Percentiles rank a stretch among this genome's conserved stretches.
These are phyloP conservation scores for Mythimna albipuncta DNA, from an alignment of 2,888 invertebrate genomes.

Conservation along the genomic window DNA sequence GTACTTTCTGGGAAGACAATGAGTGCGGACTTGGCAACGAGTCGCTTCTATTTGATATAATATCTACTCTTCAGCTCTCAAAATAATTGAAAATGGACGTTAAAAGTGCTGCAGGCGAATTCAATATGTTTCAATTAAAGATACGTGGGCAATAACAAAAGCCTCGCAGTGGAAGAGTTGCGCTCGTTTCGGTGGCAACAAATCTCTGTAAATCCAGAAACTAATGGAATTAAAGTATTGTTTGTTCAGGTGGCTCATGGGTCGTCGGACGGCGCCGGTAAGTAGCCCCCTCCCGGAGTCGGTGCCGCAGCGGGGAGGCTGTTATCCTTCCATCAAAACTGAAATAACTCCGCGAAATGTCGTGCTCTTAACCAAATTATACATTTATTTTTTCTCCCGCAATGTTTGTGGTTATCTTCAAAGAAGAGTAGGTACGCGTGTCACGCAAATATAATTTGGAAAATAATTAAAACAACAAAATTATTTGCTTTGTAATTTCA, in stretches of 20 bases:
- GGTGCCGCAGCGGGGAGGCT: slow-evolving; percentile 17
- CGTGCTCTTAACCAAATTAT: slow-evolving; percentile 51
- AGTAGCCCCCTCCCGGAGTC: slow-evolving; percentile 54
- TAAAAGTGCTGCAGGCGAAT: slow-evolving; percentile 18
- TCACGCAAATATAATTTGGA: slow-evolving; percentile 39
- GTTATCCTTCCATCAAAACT: slow-evolving; percentile 69
- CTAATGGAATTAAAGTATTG: slow-evolving; percentile 77
- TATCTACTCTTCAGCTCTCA: slow-evolving; percentile 14
- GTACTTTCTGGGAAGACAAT: slow-evolving; percentile 54
- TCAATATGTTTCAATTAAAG: slow-evolving; percentile 45
- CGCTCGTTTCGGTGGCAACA: slow-evolving; percentile 42
- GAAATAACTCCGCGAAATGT: slow-evolving; percentile 57
- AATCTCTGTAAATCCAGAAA: slow-evolving; percentile 68
- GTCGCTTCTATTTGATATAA: slow-evolving; percentile 17
- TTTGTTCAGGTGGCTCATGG: slow-evolving; percentile 74
- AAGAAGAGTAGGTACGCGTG: slow-evolving; percentile 23
- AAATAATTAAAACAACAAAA: slow-evolving; percentile 47
- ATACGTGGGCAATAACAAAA: slow-evolving; percentile 52
- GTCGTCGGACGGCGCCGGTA: slow-evolving; percentile 66
- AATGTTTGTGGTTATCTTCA: slow-evolving; percentile 54
- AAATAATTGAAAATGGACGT: slow-evolving; percentile 41
- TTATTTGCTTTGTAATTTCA: slow-evolving; percentile 37
- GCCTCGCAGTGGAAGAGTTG: slow-evolving; percentile 46
- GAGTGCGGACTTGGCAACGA: slow-evolving; percentile 8
- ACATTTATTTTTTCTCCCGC: slow-evolving; percentile 41